Conservation (phyloP, 53 echinoderm and acorn worm genomes). For the Holothuria scabra region DNA sequence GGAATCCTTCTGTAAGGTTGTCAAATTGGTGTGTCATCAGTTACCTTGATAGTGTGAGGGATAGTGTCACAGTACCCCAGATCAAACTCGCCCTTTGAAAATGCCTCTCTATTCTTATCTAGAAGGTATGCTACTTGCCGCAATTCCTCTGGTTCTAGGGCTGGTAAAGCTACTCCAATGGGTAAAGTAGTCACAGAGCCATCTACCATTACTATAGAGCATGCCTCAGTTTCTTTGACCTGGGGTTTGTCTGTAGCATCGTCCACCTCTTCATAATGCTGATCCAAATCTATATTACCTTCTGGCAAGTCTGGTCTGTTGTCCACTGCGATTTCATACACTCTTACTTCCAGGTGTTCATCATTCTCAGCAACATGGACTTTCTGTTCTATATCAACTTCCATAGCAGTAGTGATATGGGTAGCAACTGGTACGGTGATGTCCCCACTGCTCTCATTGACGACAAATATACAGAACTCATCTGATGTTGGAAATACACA, state of each 20-base stretch:
- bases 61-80: slow-evolving; percentile 59
- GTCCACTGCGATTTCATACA: slow-evolving; percentile 6
- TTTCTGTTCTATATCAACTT: background rate
- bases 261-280: background rate
- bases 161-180: slow-evolving; percentile 17
- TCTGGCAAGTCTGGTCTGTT: background rate
- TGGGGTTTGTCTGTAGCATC: background rate
- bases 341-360: background rate
- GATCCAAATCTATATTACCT: background rate
- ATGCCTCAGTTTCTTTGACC: background rate
- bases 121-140: slow-evolving; percentile 34
- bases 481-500: background rate
- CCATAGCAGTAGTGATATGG: background rate
- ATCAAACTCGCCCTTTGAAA: slow-evolving; percentile 64
- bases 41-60: slow-evolving; percentile 56
- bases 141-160: slow-evolving; percentile 11
- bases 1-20: slow-evolving; percentile 41
- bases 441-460: slow-evolving; percentile 2
- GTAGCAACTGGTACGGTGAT: background rate
- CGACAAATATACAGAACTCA: background rate
- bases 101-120: slow-evolving; percentile 47
- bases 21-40: slow-evolving; percentile 10
- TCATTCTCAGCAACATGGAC: background rate
- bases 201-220: slow-evolving; percentile 15
- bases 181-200: slow-evolving; percentile 19